phyloP scores from a whole-genome alignment of 1,140 invertebrate genomes.

The Pogonognathellus flavescens region DNA sequence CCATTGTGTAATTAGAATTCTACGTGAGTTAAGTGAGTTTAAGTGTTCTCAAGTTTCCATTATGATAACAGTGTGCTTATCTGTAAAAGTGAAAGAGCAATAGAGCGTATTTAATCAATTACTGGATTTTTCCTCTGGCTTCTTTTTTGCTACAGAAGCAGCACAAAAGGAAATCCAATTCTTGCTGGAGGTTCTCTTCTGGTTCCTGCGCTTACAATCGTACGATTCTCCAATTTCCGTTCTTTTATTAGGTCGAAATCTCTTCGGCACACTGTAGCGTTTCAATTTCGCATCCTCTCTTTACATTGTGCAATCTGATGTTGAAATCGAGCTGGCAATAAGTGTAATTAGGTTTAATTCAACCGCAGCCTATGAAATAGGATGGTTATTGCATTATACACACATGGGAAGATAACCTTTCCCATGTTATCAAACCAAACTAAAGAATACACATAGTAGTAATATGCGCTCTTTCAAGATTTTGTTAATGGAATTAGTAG shows the following conservation, averaged over 20 bases:
- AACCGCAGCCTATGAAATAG: neutral
- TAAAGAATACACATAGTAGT: too few species aligned
- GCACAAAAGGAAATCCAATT: slow-evolving; percentile 3
- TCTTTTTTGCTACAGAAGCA: neutral
- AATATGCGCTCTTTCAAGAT: too few species aligned
- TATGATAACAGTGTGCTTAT: too few species aligned
- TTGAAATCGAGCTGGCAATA: neutral
- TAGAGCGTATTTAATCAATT: slow-evolving; percentile 21
- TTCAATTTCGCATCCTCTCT: slow-evolving; percentile 18
- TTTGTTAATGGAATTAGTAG: too few species aligned
- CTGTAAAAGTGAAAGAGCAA: neutral
- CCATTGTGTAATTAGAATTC: too few species aligned
- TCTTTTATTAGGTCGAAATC: neutral
- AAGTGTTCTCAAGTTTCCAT: too few species aligned
- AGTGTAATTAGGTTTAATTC: slow-evolving; percentile 3
- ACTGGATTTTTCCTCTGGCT: neutral
- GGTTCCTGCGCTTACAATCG: neutral
- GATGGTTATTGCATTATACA: too few species aligned
- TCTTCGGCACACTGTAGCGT: neutral
- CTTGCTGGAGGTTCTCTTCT: neutral
- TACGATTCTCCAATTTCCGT: neutral
- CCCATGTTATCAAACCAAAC: too few species aligned
- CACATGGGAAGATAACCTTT: too few species aligned
- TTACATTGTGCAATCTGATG: neutral
- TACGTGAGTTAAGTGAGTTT: too few species aligned